Evolutionary conservation across 2,888 invertebrate species (phyloP).

Genomic region (Trachelus stipa): DNA sequence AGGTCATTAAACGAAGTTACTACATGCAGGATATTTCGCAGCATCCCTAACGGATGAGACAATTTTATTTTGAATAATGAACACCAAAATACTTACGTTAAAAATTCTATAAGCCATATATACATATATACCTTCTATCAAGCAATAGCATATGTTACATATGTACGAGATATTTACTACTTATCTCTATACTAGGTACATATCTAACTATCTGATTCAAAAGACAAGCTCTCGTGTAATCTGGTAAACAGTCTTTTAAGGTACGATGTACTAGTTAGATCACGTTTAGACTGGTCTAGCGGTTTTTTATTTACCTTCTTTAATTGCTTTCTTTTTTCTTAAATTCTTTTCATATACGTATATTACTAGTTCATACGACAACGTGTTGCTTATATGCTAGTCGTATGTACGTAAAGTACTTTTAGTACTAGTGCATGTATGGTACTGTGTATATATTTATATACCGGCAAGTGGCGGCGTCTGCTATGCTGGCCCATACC

Average conservation of each 20-base stretch:
- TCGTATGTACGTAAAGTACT: background rate
- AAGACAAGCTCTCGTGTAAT: constrained; percentile 12
- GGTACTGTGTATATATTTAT: too few relatives aligned
- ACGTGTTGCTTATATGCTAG: background rate
- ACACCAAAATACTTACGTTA: background rate
- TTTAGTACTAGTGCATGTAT: background rate
- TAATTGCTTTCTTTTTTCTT: background rate
- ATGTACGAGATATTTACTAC: too few relatives aligned
- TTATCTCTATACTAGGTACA: too few relatives aligned
- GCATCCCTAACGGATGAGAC: background rate
- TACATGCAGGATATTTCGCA: background rate
- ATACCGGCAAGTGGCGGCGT: too few relatives aligned
- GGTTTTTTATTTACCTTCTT: constrained; percentile 32
- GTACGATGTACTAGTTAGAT: constrained; percentile 50
- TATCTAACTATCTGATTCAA: too few relatives aligned
- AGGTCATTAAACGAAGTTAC: background rate
- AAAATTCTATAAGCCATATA: too few relatives aligned
- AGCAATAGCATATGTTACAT: too few relatives aligned
- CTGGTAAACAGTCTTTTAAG: constrained; percentile 19
- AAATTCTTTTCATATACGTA: background rate
- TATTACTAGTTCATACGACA: background rate
- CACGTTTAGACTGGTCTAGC: constrained; percentile 38
- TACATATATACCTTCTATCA: too few relatives aligned
- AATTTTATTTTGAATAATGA: background rate
- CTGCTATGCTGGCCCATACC: constrained; percentile 28